Evolutionary conservation across 2,797 vertebrate species (phyloP).

Genomic region (Centropyge bicolor): DNA sequence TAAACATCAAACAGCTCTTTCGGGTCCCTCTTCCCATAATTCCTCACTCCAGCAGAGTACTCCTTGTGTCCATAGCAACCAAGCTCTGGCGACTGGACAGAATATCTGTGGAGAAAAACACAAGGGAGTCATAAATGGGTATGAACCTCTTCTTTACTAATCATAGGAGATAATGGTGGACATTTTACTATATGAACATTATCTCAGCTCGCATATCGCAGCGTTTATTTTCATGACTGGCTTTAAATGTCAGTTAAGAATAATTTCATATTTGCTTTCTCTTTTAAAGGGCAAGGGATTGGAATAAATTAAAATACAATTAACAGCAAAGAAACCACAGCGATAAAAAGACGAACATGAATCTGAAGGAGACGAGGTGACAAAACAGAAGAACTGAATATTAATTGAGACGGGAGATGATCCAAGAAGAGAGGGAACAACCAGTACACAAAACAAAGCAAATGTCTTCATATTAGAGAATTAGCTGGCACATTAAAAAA

Average conservation of each 20-base stretch:
- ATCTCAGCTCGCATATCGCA: constrained; percentile 11
- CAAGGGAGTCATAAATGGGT: constrained; percentile 44
- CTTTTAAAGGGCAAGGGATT: constrained; percentile 46
- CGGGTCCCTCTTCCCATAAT: constrained; percentile 91
- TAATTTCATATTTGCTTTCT: constrained; percentile 31
- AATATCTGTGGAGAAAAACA: constrained; percentile 86
- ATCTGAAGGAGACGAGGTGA: constrained; percentile 13
- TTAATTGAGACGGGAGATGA: constrained; percentile 26
- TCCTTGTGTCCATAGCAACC: constrained; percentile 95
- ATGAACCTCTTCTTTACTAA: constrained; percentile 33
- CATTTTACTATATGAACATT: constrained; percentile 11
- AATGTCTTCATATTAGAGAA: constrained; percentile 1
- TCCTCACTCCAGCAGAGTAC: constrained; percentile 92
- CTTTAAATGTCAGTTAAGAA: constrained; percentile 50
- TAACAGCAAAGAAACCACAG: constrained; percentile 29
- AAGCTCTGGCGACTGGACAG: constrained; percentile 91
- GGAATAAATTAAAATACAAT: constrained; percentile 53
- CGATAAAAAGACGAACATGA: not conserved
- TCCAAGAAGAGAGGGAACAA: not conserved
- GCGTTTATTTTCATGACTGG: constrained; percentile 22
- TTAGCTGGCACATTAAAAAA: not conserved
- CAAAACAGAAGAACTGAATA: constrained; percentile 34
- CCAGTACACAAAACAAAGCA: constrained; percentile 3
- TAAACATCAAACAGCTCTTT: constrained; percentile 94
- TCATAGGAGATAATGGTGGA: constrained; percentile 23